phyloP scores from a whole-genome alignment of 1,140 invertebrate genomes.

The Scaptomyza graminum region DNA sequence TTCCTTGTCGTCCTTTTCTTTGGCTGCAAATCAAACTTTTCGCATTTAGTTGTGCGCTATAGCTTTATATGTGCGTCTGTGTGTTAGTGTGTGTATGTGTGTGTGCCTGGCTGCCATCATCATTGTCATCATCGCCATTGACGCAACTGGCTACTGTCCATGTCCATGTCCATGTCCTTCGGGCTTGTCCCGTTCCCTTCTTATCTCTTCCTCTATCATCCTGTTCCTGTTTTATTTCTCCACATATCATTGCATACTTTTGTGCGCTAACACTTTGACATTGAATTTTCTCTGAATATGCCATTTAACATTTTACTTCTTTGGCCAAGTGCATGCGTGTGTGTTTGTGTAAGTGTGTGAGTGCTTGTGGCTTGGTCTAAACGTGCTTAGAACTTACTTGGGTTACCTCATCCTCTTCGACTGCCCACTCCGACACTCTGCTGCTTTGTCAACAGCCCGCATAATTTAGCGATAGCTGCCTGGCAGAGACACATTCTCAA shows the following conservation, averaged over 20 bases:
- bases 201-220: not conserved
- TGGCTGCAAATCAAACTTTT: constrained; percentile 59
- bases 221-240: not conserved
- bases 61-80: not conserved
- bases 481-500: constrained; percentile 28
- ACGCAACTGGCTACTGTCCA: constrained; percentile 35
- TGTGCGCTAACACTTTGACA: constrained; percentile 58
- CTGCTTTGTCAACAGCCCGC: constrained; percentile 44
- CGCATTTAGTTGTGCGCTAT: constrained; percentile 40
- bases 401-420: not conserved
- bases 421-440: not conserved
- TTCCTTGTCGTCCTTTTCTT: constrained; percentile 37
- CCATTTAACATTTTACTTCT: constrained; percentile 41
- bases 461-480: constrained; percentile 52
- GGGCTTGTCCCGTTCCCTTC: not conserved
- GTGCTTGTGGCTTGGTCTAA: constrained; percentile 40
- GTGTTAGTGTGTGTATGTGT: not conserved
- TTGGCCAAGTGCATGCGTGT: not conserved
- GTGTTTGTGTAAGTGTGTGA: constrained; percentile 18
- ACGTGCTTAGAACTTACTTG: constrained; percentile 37
- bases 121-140: constrained; percentile 56
- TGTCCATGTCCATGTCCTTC: constrained; percentile 14
- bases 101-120: constrained; percentile 44
- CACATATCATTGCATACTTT: constrained; percentile 51
- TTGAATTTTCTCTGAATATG: constrained; percentile 56